phyloP scores from a whole-genome alignment of 1,140 invertebrate species.

The Palaemon carinicauda region DNA sequence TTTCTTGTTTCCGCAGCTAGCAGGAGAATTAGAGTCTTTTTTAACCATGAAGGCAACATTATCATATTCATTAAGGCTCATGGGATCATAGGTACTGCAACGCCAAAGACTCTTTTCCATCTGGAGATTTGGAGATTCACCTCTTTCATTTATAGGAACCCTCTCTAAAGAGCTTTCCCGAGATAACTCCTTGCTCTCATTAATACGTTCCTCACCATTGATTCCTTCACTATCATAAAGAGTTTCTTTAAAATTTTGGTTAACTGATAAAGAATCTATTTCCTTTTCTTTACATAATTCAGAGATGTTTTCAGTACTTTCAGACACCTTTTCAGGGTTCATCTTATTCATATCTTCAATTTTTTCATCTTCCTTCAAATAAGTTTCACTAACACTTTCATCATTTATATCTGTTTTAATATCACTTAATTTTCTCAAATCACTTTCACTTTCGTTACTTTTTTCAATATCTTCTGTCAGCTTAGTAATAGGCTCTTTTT shows the following conservation, averaged over 20 bases:
- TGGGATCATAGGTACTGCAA: constrained; percentile 24
- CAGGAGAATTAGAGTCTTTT: background rate
- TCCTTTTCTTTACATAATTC: background rate
- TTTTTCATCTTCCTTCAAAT: no score
- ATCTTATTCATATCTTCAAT: no score
- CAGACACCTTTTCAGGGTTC: no score
- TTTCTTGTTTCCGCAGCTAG: background rate
- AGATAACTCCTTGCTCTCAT: background rate
- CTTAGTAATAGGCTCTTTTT: no score
- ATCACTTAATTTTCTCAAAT: no score
- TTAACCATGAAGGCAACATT: constrained; percentile 10
- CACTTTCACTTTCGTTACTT: no score
- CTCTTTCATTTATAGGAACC: background rate
- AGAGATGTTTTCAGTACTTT: background rate
- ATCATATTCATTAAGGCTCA: constrained; percentile 37
- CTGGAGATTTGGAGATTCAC: background rate
- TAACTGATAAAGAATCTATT: background rate
- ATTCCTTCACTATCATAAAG: background rate
- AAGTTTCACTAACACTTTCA: no score
- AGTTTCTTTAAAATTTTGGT: background rate
- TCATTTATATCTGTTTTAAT: no score
- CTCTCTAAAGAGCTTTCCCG: background rate
- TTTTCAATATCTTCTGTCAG: no score
- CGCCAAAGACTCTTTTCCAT: background rate
- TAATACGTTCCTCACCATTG: no score